Evolutionary conservation across 1,140 invertebrate species (phyloP).

Genomic region (Solen grandis): DNA sequence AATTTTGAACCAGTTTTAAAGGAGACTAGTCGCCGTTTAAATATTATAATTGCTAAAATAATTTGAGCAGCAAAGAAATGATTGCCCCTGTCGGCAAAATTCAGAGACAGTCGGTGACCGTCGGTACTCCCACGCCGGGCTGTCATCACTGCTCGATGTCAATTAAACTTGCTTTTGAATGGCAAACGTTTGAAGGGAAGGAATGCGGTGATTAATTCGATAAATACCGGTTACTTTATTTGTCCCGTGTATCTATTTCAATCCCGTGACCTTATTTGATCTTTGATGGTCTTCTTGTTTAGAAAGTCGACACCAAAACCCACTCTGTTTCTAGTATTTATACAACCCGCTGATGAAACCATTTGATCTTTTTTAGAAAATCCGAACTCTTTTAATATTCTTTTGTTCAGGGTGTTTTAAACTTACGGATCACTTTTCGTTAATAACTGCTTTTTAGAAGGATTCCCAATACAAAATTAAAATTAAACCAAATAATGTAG

Average conservation of each 20-base stretch:
- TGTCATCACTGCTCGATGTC: no score
- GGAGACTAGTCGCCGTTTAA: no score
- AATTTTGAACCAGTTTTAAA: no score
- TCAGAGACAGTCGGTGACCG: no score
- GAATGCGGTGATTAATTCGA: conserved; percentile 54
- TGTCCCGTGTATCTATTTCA: conserved; percentile 34
- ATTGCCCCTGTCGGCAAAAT: no score
- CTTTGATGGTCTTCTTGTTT: conserved; percentile 32
- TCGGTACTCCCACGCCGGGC: no score
- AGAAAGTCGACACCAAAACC: background rate
- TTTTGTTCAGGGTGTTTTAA: conserved; percentile 37
- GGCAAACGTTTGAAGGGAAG: no score
- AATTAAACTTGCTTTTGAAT: no score
- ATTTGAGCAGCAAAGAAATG: no score
- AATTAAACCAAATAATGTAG: conserved; percentile 54
- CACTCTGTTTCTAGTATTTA: background rate
- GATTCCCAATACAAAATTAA: conserved; percentile 53
- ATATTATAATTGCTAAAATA: no score
- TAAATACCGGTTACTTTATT: conserved; percentile 41
- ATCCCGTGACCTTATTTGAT: conserved; percentile 45
- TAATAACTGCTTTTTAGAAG: conserved; percentile 45
- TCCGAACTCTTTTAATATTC: conserved; percentile 28
- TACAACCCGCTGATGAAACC: background rate
- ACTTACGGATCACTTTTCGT: conserved; percentile 29
- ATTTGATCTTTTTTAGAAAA: conserved; percentile 55